Evolutionary conservation across 2,113 vertebrate species (phyloP).

Genomic region (Carettochelys insculpta): DNA sequence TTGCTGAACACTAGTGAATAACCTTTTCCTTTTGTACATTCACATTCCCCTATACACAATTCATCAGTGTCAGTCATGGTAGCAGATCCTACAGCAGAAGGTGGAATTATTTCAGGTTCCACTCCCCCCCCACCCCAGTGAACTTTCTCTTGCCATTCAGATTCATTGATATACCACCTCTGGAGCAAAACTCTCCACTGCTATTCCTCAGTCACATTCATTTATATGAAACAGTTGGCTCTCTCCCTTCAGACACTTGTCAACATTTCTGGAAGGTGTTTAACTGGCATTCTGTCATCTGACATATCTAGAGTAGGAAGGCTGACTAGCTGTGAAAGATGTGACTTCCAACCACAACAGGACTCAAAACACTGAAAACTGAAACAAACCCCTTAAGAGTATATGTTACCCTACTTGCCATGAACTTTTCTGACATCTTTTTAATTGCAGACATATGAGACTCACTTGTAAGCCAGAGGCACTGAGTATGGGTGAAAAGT

Average conservation of each 20-base stretch:
- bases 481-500: constrained; percentile 33
- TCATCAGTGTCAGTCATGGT: constrained; percentile 4
- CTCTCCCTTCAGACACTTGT: constrained; percentile 69
- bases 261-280: constrained; percentile 71
- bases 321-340: constrained; percentile 70
- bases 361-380: constrained; percentile 54
- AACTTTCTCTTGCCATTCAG: constrained; percentile 41
- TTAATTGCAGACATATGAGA: constrained; percentile 67
- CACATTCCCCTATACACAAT: background rate
- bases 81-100: background rate
- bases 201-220: constrained; percentile 43
- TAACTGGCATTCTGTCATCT: constrained; percentile 76
- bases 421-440: constrained; percentile 56
- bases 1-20: background rate
- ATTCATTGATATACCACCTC: constrained; percentile 51
- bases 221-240: constrained; percentile 66
- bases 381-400: constrained; percentile 52
- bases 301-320: constrained; percentile 55
- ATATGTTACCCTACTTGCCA: constrained; percentile 50
- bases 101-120: constrained; percentile 2
- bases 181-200: constrained; percentile 53
- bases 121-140: constrained; percentile 18
- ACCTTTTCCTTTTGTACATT: background rate
- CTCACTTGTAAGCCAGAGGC: constrained; percentile 62
- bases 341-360: constrained; percentile 51